A percentile compares a stretch with the other conserved stretches of the same genome.
Conservation (phyloP, 1,140 invertebrate genomes). For the Ridgeia piscesae region DNA sequence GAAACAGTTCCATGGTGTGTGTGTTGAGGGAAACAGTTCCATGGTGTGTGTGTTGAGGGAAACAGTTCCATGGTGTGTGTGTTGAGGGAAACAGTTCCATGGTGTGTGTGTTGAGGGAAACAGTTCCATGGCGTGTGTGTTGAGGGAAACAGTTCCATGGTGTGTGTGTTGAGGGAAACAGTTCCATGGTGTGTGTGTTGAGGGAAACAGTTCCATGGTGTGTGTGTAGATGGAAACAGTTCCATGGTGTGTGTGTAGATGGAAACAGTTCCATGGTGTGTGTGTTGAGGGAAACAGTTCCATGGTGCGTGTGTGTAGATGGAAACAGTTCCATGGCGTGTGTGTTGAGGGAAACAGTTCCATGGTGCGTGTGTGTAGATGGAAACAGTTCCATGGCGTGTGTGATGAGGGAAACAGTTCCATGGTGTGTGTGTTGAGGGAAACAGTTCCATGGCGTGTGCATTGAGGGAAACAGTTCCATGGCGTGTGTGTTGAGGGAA, state of each 20-base stretch:
- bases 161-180: slow-evolving; percentile 25
- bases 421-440: not conserved
- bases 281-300: slow-evolving; percentile 27
- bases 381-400: too few species aligned
- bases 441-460: slow-evolving; percentile 28
- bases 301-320: not conserved
- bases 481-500: slow-evolving; percentile 22
- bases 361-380: not conserved
- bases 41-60: not conserved
- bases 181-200: not conserved
- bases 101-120: slow-evolving; percentile 23
- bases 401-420: slow-evolving; percentile 26
- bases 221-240: slow-evolving; percentile 25
- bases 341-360: slow-evolving; percentile 27
- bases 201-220: slow-evolving; percentile 23
- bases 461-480: slow-evolving; percentile 24
- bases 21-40: slow-evolving; percentile 25
- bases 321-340: too few species aligned
- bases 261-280: slow-evolving; percentile 26
- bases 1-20: slow-evolving; percentile 27
- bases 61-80: slow-evolving; percentile 27
- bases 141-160: slow-evolving; percentile 23
- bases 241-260: not conserved
- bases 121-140: not conserved
- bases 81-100: slow-evolving; percentile 24